Base-by-base conservation (phyloP, 1,140 invertebrate genomes). In the Euglossa dilemma region DNA sequence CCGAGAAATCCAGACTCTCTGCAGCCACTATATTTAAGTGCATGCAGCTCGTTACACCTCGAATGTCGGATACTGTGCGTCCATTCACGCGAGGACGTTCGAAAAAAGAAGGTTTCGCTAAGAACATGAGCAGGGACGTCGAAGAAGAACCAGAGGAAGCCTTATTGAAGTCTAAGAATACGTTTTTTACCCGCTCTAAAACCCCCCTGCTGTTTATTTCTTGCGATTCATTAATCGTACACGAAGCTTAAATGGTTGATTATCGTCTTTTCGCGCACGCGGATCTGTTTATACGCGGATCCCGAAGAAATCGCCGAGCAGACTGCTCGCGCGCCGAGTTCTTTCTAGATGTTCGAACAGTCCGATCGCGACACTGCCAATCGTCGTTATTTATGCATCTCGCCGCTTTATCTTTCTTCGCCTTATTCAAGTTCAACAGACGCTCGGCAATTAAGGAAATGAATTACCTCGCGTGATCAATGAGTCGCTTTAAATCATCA, bases 61-160 rank as follows among this genome's bases (percentile, higher is more conserved):
- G 83, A 85, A 90, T 90, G 83, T 89, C 67, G 80, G 85, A 85
- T 83, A 89, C 91, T 89, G 83, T 87, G 88, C 84, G 70, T 89
- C 85, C 90, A 92, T 92, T 92, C 90, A 92, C 86, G 85, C 80
- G 88, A 59, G 57, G 47, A 76, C 28, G 59, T 52, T 25, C 1
- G 28, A 81, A 73, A 74, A 73, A 66, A 16, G 50, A 50, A 64
- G 54, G 52, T 69, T n/a, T 20, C 23, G 66, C 47, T 8, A 47
- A 63, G 71, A 80, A 74, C 72, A 72, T 52, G 71, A 56, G 28
- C 63, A 83, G 67, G 56, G 64, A 54, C 18, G 59, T 52, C 14
- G 57, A 70, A 85, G 69, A 43, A 59, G 54, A 71, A 85, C 63
- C 67, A 77, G 52, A 9, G 70, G 56, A 77, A 43, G 16, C 20